Base-by-base conservation (phyloP, 1,140 invertebrate genomes). In the Coelopa frigida region DNA sequence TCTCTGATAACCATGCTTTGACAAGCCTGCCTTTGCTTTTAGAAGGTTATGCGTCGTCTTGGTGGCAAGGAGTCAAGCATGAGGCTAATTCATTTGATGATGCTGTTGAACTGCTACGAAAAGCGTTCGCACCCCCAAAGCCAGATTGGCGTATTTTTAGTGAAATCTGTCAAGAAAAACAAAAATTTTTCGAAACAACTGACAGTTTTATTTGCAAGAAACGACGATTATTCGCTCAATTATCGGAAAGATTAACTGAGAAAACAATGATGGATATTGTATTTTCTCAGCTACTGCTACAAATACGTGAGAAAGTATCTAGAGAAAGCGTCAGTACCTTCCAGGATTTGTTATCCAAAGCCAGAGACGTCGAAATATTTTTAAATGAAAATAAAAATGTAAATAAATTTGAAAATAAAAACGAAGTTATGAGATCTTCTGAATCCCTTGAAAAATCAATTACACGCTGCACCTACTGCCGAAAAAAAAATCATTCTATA, bases 1-100 rank as follows among this genome's bases (percentile, higher is more conserved):
- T 48, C 11, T 35, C 38, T 2, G 46, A 48, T 29, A 8, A 17
- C 10, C 12, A 23, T 8, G 46, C 46, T 27, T 27, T 48, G 20
- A 3, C 17, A 3, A 40, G 40, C 23, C 14, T 49, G 3, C 40
- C 32, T 29, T 27, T 49, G 7, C 24, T 49, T 5, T 20, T 44
- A 3, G 48, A 44, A 49, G 48, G 36, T 10, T 44, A 39, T 24
- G 41, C 48, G 10, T 38, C 48, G 14, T 15, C 22, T 15, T 49
- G 48, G 36, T 49, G 48, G 41, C 48, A 49, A 26, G 48, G 48
- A 22, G 41, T 49, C 2, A 44, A 44, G 33, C 8, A 49, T n/a
- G 48, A 49, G 21, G 27, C 29, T 6, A 44, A 12, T 32, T 27
- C 40, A 5, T 49, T 43, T 22, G 23, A 43, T 10, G 47, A 49